These are phyloP conservation scores for Laterallus jamaicensis DNA, from an alignment of 2,113 vertebrate species.

Conservation along the genomic window DNA sequence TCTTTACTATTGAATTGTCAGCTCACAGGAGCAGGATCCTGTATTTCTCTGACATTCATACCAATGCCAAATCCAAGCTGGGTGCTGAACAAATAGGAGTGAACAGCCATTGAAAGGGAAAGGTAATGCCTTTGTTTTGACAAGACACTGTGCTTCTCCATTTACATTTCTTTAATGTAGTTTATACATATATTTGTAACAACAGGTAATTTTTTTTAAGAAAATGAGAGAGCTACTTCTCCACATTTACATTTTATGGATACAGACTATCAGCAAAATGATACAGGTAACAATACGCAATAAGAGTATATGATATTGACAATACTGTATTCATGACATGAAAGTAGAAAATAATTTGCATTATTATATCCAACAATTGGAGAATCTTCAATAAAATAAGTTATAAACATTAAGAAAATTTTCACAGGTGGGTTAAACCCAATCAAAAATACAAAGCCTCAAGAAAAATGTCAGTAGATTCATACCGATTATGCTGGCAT, in stretches of 20 bases:
- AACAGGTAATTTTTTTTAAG: neutral
- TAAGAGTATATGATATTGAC: neutral
- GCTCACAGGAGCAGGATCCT: neutral
- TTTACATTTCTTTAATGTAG: neutral
- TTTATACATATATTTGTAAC: neutral
- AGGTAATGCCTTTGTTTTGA: neutral
- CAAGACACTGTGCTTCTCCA: neutral
- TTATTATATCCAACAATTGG: neutral
- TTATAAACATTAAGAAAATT: neutral
- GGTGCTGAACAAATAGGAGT: neutral
- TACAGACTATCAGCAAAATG: neutral
- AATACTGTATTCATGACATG: neutral
- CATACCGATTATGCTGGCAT: neutral
- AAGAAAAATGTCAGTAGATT: neutral
- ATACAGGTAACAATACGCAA: neutral
- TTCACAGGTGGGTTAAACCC: neutral
- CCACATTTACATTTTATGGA: neutral
- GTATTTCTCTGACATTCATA: neutral
- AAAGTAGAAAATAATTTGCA: neutral
- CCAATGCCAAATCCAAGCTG: neutral
- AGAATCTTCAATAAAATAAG: neutral
- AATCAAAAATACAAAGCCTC: neutral
- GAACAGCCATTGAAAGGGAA: neutral
- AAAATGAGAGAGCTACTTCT: neutral
- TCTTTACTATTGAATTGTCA: neutral